Conservation (phyloP, 2,113 vertebrate species). For the human region GRCh38 chr11:21153001-21153500, state of each 20-base stretch:
- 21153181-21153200: slow-evolving; percentile 64
- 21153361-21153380: neutral
- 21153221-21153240: slow-evolving; percentile 52
- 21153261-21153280: neutral
- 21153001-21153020: slow-evolving; percentile 33
- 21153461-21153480: neutral
- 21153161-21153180: slow-evolving; percentile 69
- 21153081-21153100: slow-evolving; percentile 63
- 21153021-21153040: slow-evolving; percentile 35
- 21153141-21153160: slow-evolving; percentile 63
- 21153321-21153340: neutral
- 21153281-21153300: neutral
- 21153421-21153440: neutral
- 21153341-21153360: accelerated
- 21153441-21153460: neutral
- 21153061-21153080: neutral
- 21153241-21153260: slow-evolving; percentile 5
- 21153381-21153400: neutral
- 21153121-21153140: slow-evolving; percentile 48
- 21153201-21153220: slow-evolving; percentile 40
- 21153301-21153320: neutral
- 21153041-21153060: slow-evolving; percentile 45
- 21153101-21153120: slow-evolving; percentile 55
- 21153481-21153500: neutral
- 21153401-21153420: neutral